Base-by-base conservation (phyloP, 1,140 invertebrate genomes). In the Drosophila novamexicana region DNA sequence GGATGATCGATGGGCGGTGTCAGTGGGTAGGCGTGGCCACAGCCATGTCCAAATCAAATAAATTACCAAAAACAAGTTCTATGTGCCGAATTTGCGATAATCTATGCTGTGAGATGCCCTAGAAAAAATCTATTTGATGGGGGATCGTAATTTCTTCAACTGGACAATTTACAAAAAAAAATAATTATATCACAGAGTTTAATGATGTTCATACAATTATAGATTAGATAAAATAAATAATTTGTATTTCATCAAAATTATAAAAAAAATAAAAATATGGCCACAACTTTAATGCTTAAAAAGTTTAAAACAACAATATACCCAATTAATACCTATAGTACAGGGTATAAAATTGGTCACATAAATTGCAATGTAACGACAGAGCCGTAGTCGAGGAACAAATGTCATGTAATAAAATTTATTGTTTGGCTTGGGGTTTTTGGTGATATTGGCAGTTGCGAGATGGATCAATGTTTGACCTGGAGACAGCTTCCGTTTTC, bases 341-440 rank as follows among this genome's bases (percentile, higher is more conserved):
- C 18, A 66, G 44, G 37, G 45, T 66, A 72, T 66, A 44, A 6
- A 9, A 32, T 58, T 56, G 50, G 18, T 57, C 57, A 62, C 40
- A 67, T n/a, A 50, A 40, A 62, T n/a, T 56, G 42, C 9, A 69
- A 34, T 61, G 50, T 40, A 53, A 14, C 44, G 14, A 42, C 12
- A 8, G 39, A 18, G 8, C 36, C 0, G 7, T 6, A 49, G 32
- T 16, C 8, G 32, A 10, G 22, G 12, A 18, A 45, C 2, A 29
- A 68, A 49, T 54, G 50, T 10, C 57, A 70, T 44, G 49, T 57
- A 57, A 69, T 70, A 22, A 77, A 72, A 80, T 66, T 69, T 71
- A 83, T 83, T 83, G 79, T 83, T 82, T 71, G 63, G 70, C 61
- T 81, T 75, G 18, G 54, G 39, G 61, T 65, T 62, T 67, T 76